Percentiles rank a stretch among this genome's conserved stretches.
Conservation (phyloP, 2,888 invertebrate species). For the Coleophora flavipennella region DNA sequence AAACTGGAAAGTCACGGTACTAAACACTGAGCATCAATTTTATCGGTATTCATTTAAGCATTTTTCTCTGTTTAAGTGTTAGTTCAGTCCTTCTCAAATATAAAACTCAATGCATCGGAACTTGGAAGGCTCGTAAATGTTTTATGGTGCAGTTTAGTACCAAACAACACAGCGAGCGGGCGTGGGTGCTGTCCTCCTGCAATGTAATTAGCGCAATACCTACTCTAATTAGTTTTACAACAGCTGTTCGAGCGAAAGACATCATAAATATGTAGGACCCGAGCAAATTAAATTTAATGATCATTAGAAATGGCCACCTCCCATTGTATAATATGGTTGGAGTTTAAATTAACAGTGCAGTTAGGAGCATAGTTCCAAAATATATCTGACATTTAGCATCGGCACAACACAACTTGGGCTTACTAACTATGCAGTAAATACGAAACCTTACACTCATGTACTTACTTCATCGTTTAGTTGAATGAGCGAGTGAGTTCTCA, state of each 20-base stretch:
- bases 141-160: background rate
- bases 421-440: too few species aligned
- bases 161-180: background rate
- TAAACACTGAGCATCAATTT: slow-evolving; percentile 4
- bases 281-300: too few species aligned
- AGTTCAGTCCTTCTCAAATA: background rate
- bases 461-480: too few species aligned
- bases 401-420: too few species aligned
- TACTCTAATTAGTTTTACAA: too few species aligned
- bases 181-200: background rate
- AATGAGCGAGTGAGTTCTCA: too few species aligned
- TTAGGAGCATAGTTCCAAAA: background rate
- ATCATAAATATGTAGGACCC: too few species aligned
- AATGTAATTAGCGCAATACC: background rate
- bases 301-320: too few species aligned
- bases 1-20: background rate
- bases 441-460: too few species aligned
- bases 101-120: slow-evolving; percentile 17
- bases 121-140: background rate
- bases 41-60: background rate
- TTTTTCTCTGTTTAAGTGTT: background rate
- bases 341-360: too few species aligned
- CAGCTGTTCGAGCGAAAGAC: too few species aligned
- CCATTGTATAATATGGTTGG: too few species aligned
- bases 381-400: slow-evolving; percentile 1